These are phyloP conservation scores for Melanaphis sacchari DNA, from an alignment of 1,140 invertebrate species.

Conservation along the genomic window DNA sequence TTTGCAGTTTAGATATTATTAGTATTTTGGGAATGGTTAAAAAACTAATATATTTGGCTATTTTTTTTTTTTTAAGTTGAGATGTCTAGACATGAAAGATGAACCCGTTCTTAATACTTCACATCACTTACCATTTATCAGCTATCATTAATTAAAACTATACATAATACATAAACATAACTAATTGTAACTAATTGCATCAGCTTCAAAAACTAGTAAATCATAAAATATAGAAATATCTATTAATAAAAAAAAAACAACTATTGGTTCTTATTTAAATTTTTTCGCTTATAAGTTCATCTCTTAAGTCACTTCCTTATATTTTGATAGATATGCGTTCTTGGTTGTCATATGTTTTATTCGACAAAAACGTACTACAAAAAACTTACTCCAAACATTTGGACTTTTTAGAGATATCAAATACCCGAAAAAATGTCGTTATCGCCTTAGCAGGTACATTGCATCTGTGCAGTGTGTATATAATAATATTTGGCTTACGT, in stretches of 20 bases:
- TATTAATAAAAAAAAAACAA: background rate
- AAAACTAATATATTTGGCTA: no score
- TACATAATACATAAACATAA: no score
- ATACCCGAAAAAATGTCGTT: constrained; percentile 7
- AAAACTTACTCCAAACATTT: background rate
- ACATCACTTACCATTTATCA: no score
- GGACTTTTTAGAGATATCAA: background rate
- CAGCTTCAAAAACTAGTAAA: no score
- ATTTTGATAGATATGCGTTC: background rate
- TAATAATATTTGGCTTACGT: background rate
- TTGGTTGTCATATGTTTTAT: background rate
- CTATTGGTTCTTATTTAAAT: background rate
- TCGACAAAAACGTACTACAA: background rate
- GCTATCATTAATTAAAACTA: no score
- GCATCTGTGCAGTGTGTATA: background rate
- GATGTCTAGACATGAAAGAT: no score
- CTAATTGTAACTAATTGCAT: no score
- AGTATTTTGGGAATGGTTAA: no score
- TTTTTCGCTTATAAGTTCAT: background rate
- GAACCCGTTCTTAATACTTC: no score
- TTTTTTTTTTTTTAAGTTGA: no score
- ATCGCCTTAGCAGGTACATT: background rate
- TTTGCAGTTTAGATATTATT: no score
- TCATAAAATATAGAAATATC: no score
- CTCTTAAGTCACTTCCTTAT: background rate